phyloP scores from a whole-genome alignment of 2,888 invertebrate species.

The Cheilosia vernalis region DNA sequence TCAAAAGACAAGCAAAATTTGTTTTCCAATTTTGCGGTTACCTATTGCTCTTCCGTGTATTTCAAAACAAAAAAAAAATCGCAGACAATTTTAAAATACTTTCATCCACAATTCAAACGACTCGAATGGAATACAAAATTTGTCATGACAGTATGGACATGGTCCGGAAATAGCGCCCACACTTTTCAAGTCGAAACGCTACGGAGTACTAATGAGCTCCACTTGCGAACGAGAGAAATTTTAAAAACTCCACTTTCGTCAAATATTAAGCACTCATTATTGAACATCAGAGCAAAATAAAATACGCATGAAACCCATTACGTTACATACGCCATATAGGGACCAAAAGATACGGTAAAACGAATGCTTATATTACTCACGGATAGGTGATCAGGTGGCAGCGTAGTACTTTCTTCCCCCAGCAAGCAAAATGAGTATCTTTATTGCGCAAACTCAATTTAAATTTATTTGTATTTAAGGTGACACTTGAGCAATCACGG shows the following conservation, averaged over 20 bases:
- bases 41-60: too few species aligned
- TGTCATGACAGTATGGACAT: not conserved
- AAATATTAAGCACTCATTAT: constrained; percentile 1
- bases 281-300: not conserved
- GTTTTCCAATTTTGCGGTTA: too few species aligned
- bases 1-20: too few species aligned
- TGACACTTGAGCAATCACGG: constrained; percentile 9
- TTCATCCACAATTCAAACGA: too few species aligned
- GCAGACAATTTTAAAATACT: too few species aligned
- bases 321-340: constrained; percentile 14
- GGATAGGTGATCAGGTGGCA: constrained; percentile 9
- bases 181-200: not conserved
- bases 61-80: too few species aligned
- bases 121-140: too few species aligned
- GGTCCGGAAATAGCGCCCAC: not conserved
- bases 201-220: not conserved
- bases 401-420: constrained; percentile 17
- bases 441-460: not conserved
- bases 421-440: constrained; percentile 4
- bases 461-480: not conserved
- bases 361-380: constrained; percentile 20
- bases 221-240: not conserved
- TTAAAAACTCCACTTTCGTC: not conserved
- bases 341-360: constrained; percentile 21
- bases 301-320: not conserved